Conservation (phyloP, 1,140 invertebrate species). For the Heliconius congener region DNA sequence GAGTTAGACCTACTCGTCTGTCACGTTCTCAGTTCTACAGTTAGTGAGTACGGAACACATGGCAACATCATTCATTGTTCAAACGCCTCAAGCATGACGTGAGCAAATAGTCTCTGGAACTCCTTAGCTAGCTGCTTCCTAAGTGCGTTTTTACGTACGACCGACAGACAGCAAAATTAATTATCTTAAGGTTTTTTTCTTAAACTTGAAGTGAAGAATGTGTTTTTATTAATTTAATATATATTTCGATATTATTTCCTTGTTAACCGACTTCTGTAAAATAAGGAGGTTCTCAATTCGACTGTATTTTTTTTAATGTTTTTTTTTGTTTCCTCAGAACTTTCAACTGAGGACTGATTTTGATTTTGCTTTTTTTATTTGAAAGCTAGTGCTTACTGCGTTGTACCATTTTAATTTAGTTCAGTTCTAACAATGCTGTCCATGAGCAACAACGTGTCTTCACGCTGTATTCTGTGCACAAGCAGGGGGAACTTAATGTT, state of each 20-base stretch:
- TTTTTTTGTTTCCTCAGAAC: too few relatives aligned
- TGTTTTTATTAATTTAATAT: neutral
- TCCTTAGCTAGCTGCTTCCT: neutral
- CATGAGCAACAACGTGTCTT: too few relatives aligned
- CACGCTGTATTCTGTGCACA: too few relatives aligned
- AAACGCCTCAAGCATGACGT: slow-evolving; percentile 40
- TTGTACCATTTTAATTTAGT: too few relatives aligned
- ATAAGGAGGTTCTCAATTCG: too few relatives aligned
- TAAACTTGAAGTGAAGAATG: neutral
- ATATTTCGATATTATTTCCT: neutral
- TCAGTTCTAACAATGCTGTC: too few relatives aligned
- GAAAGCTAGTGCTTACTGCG: too few relatives aligned
- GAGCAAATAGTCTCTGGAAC: slow-evolving; percentile 41
- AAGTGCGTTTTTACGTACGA: slow-evolving; percentile 20
- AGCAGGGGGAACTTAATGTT: too few relatives aligned
- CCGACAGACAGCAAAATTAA: neutral
- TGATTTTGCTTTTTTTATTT: too few relatives aligned
- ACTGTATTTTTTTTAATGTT: too few relatives aligned
- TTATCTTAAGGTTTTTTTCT: neutral
- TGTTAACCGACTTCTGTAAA: too few relatives aligned
- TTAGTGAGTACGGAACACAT: slow-evolving; percentile 39
- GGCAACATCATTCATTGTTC: slow-evolving; percentile 48
- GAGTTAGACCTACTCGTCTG: slow-evolving; percentile 57
- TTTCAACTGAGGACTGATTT: too few relatives aligned
- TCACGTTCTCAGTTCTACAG: slow-evolving; percentile 39